Evolutionary conservation across 2,797 vertebrate species (phyloP).

Genomic region (Chloroceryle inda): DNA sequence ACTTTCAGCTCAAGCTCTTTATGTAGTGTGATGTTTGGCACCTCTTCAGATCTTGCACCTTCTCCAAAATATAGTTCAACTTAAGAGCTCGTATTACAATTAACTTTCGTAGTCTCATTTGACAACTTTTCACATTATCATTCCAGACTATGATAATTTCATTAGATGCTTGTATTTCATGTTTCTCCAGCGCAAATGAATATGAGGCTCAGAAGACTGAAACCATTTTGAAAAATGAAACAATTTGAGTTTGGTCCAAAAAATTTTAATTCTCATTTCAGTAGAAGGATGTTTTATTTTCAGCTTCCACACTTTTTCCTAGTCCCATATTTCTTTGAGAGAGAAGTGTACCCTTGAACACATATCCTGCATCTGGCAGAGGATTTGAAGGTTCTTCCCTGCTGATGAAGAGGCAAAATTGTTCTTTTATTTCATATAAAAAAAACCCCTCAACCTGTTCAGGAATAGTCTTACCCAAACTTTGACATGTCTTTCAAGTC

Average conservation of each 20-base stretch:
- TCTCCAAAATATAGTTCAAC: conserved; percentile 4
- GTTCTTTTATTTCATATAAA: background rate
- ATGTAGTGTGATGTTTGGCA: conserved; percentile 15
- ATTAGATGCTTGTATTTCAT: background rate
- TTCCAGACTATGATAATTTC: background rate
- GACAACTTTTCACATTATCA: background rate
- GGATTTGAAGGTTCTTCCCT: background rate
- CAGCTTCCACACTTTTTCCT: background rate
- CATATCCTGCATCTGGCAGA: background rate
- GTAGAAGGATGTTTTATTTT: background rate
- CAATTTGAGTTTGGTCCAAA: background rate
- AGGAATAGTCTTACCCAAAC: background rate
- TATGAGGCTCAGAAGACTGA: background rate
- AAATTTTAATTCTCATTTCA: background rate
- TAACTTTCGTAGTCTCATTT: background rate
- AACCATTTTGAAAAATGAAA: background rate
- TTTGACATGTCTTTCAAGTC: background rate
- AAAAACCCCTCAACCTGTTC: background rate
- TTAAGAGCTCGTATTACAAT: conserved; percentile 4
- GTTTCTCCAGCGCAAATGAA: background rate
- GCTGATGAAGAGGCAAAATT: background rate
- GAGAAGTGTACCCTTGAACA: background rate
- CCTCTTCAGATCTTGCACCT: conserved; percentile 16
- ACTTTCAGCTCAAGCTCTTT: conserved; percentile 58
- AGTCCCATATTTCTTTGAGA: background rate